Conservation (phyloP, 2,113 vertebrate species). For the Mus musculus region DNA sequence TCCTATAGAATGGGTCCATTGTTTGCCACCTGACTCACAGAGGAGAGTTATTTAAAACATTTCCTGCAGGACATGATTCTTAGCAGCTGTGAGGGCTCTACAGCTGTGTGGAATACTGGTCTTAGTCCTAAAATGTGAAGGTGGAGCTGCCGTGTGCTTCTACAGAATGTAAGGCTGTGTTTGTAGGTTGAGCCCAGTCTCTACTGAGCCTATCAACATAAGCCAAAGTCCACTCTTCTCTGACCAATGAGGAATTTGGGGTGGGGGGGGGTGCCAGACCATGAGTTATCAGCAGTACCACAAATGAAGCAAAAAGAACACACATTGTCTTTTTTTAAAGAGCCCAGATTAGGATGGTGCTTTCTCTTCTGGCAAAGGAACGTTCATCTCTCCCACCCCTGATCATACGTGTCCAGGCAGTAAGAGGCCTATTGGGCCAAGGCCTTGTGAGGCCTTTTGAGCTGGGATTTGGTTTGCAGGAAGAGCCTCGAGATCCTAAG, state of each 20-base stretch:
- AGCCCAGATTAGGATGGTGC: not conserved
- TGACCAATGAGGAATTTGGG: constrained; percentile 46
- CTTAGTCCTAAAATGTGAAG: constrained; percentile 5
- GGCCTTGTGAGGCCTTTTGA: constrained; percentile 48
- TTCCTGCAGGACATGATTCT: not conserved
- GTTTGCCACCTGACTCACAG: not conserved
- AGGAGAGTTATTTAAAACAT: not conserved
- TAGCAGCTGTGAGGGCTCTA: not conserved
- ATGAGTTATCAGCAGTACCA: constrained; percentile 42
- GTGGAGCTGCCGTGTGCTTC: not conserved
- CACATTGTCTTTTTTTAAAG: not conserved
- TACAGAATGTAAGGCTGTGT: not conserved
- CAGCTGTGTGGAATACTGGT: not conserved
- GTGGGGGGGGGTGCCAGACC: not conserved
- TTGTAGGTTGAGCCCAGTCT: constrained; percentile 3
- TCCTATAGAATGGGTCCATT: not conserved
- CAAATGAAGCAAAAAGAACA: constrained; percentile 37
- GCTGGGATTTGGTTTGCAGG: constrained; percentile 56
- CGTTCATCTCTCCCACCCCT: not conserved
- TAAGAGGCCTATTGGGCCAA: not conserved
- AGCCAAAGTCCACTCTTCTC: not conserved
- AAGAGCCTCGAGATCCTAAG: constrained; percentile 76
- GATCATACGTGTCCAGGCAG: not conserved
- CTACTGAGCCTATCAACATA: constrained; percentile 16
- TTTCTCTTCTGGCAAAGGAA: not conserved